These are phyloP conservation scores for Empidonax traillii DNA, from an alignment of 2,113 vertebrate species.

Conservation along the genomic window DNA sequence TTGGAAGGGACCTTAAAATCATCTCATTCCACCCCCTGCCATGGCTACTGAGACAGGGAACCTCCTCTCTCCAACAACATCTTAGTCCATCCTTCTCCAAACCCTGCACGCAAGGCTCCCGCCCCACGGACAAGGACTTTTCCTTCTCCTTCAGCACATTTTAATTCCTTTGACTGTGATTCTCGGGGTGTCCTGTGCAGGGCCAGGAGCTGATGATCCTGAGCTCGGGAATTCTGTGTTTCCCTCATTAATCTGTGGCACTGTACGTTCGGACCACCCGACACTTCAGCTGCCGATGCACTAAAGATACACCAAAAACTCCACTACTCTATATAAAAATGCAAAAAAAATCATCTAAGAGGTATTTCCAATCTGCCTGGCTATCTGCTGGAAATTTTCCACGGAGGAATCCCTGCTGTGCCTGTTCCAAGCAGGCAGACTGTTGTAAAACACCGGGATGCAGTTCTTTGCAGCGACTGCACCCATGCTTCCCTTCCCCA, in stretches of 20 bases:
- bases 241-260: background rate
- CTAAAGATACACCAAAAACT: background rate
- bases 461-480: background rate
- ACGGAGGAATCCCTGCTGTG: background rate
- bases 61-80: background rate
- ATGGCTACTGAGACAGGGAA: background rate
- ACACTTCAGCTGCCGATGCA: accelerated
- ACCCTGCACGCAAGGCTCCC: accelerated
- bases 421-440: slow-evolving; percentile 1
- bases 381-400: slow-evolving; percentile 24
- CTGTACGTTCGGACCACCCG: background rate
- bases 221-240: background rate
- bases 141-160: background rate
- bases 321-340: background rate
- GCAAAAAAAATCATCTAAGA: background rate
- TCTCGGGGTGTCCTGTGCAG: background rate
- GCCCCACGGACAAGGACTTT: accelerated
- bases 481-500: background rate
- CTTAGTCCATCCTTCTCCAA: background rate
- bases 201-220: background rate
- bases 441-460: background rate
- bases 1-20: background rate
- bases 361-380: slow-evolving; percentile 34
- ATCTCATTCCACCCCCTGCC: background rate
- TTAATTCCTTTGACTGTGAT: background rate